Evolutionary conservation across 1,140 invertebrate species (phyloP).

Genomic region (Brachionus sp.): DNA sequence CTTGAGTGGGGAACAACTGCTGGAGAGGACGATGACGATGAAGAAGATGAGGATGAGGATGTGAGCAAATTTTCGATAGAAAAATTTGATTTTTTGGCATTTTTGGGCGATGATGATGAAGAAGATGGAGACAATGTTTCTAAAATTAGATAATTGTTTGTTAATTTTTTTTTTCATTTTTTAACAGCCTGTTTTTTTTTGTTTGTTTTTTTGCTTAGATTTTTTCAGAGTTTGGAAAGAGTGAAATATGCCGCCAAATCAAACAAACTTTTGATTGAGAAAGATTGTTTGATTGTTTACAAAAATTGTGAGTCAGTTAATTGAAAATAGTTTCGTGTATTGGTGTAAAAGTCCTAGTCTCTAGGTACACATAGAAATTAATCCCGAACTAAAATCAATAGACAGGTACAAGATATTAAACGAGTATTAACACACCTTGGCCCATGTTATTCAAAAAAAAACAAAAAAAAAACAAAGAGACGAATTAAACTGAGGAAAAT

Average conservation of each 20-base stretch:
- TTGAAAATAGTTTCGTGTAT: neutral
- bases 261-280: no score
- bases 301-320: neutral
- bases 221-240: no score
- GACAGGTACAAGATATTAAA: conserved; percentile 34
- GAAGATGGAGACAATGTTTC: conserved; percentile 21
- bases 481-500: neutral
- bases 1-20: neutral
- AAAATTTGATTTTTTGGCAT: conserved; percentile 13
- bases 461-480: neutral
- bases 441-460: neutral
- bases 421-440: conserved; percentile 29
- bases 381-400: neutral
- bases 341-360: neutral
- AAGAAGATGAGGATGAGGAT: conserved; percentile 6
- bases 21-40: neutral
- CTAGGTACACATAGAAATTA: neutral
- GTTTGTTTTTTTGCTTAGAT: no score
- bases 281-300: no score
- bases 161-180: no score
- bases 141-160: neutral
- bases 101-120: neutral
- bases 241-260: no score
- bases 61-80: conserved; percentile 21
- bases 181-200: no score